Evolutionary conservation across 1,140 invertebrate genomes (phyloP).

Genomic region (Dendroctonus valens): DNA sequence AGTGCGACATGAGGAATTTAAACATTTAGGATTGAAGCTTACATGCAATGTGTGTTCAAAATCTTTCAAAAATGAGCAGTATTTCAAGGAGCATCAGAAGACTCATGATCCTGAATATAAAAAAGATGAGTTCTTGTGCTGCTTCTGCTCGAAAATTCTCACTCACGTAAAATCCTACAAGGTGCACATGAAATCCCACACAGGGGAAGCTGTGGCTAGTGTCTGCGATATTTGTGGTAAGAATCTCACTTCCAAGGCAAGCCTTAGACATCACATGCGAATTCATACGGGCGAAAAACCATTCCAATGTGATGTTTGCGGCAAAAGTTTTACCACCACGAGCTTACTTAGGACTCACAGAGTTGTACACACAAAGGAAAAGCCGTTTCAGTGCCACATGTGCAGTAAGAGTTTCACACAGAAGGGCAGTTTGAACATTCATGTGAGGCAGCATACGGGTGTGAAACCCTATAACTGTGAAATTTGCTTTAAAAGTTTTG

Average conservation of each 20-base stretch:
- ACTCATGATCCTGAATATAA: slow-evolving; percentile 33
- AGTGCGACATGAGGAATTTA: slow-evolving; percentile 15
- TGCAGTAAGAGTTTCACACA: slow-evolving; percentile 46
- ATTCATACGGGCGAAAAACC: slow-evolving; percentile 70
- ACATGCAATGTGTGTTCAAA: slow-evolving; percentile 36
- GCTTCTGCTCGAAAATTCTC: slow-evolving; percentile 31
- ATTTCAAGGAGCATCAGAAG: slow-evolving; percentile 35
- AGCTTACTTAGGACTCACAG: slow-evolving; percentile 53
- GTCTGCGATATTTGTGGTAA: slow-evolving; percentile 58
- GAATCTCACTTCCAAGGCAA: slow-evolving; percentile 33
- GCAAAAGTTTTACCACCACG: slow-evolving; percentile 57
- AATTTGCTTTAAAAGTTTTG: slow-evolving; percentile 46
- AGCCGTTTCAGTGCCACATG: slow-evolving; percentile 46
- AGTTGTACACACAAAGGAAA: slow-evolving; percentile 53
- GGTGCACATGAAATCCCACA: slow-evolving; percentile 27
- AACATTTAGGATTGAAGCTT: slow-evolving; percentile 28
- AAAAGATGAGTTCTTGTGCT: slow-evolving; percentile 24
- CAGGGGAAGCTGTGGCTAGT: slow-evolving; percentile 7
- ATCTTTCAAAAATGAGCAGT: slow-evolving; percentile 35
- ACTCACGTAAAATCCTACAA: slow-evolving; percentile 29
- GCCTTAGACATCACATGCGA: slow-evolving; percentile 57
- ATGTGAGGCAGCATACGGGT: slow-evolving; percentile 61
- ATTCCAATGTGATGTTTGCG: slow-evolving; percentile 66
- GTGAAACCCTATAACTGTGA: slow-evolving; percentile 52
- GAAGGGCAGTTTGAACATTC: slow-evolving; percentile 52